Evolutionary conservation across 2,113 vertebrate genomes (phyloP), one percentile per base, ranked within the genome.

Genomic region (Apaloderma vittatum): DNA sequence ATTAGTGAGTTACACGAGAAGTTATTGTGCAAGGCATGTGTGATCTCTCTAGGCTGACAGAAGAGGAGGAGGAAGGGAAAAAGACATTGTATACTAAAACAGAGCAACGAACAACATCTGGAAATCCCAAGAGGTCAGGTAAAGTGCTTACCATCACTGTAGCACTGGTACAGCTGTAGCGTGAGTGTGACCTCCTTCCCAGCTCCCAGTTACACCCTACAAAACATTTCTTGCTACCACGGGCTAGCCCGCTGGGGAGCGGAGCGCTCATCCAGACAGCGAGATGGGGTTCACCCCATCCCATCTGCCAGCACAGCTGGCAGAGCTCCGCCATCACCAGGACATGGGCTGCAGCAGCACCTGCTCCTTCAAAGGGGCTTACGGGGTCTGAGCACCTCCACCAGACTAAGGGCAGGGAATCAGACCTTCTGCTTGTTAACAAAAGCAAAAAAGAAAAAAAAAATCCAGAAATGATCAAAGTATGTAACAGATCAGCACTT

Each of bases 141-240:
- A 11, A 66, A 74, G 66, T 24, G 23, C 15, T 79, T 78, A 10
- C 24, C 21, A 36, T 58, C 51, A 74, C 14, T 1, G 0, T 12
- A 70, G 27, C 40, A 61, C 2, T 45, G 48, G 27, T 63, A 54
- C 19, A 62, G 57, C 36, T 48, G 15, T 26, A 82, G 36, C 4
- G 0, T 9, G 16, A 87, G 40, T 6, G 7, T 20, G 11, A 24
- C 34, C 20, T 29, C 59, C 22, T 37, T 48, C 23, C 70, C 59
- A 57, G 55, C 23, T 61, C 36, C 20, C n/a, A 73, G 11, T 32
- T 22, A 49, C 24, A 48, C 2, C 20, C 17, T 36, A 74, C 21
- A 40, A n/a, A 81, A 55, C n/a, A 48, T n/a, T 65, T 46, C 15
- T 3, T 45, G 40, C 34, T 11, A n/a, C 67, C 3, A 1, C 0